A percentile compares a stretch with the other conserved stretches of the same genome.
Conservation (phyloP, 2,113 vertebrate genomes). For the Stegastes partitus region DNA sequence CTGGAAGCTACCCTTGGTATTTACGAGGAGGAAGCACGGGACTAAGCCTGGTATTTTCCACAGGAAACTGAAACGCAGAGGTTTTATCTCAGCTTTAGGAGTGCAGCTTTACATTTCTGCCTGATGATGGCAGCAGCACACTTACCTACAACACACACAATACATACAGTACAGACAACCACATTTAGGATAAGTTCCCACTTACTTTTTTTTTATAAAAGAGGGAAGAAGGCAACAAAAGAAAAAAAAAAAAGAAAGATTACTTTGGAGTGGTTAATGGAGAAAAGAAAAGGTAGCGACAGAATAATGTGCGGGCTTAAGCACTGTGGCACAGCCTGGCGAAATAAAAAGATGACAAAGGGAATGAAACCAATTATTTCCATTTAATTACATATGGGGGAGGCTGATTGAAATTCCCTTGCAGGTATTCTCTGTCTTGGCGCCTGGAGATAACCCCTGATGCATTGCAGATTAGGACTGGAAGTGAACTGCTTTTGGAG, state of each 20-base stretch:
- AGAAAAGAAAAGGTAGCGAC: slow-evolving; percentile 57
- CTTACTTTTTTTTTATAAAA: slow-evolving; percentile 74
- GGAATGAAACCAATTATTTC: slow-evolving; percentile 73
- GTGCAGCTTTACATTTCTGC: slow-evolving; percentile 68
- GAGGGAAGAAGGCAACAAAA: slow-evolving; percentile 75
- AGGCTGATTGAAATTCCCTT: slow-evolving; percentile 75
- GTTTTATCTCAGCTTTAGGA: neutral
- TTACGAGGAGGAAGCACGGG: neutral
- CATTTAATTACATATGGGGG: slow-evolving; percentile 78
- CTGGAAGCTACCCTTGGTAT: neutral
- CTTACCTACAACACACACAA: slow-evolving; percentile 67
- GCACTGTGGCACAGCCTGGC: slow-evolving; percentile 21
- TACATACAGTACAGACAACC: slow-evolving; percentile 46
- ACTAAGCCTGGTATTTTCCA: too few relatives aligned
- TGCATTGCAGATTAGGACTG: slow-evolving; percentile 75
- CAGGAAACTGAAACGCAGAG: neutral
- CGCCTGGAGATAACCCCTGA: slow-evolving; percentile 78
- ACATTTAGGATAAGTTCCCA: slow-evolving; percentile 66
- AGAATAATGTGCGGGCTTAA: slow-evolving; percentile 41
- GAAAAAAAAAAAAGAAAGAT: slow-evolving; percentile 70
- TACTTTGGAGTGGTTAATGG: slow-evolving; percentile 74
- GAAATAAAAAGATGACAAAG: slow-evolving; percentile 62
- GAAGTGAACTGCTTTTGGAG: slow-evolving; percentile 55
- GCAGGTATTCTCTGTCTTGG: slow-evolving; percentile 71
- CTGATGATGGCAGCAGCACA: slow-evolving; percentile 86